Percentiles rank a stretch among this genome's conserved stretches.
These are phyloP conservation scores for Lepidonotus clava DNA, from an alignment of 2,888 invertebrate genomes.

Conservation along the genomic window DNA sequence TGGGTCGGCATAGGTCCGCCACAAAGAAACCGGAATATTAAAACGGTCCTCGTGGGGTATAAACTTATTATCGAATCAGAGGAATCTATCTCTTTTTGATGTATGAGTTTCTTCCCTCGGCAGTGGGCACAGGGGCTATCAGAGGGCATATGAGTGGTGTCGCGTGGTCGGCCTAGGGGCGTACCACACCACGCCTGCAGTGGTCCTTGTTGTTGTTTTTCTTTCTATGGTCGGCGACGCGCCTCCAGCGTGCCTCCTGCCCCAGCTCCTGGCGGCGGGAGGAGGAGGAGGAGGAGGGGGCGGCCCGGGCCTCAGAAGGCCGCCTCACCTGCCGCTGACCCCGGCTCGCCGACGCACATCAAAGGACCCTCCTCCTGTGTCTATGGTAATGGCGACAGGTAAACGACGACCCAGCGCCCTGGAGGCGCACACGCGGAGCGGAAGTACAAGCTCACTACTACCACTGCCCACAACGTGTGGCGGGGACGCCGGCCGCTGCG, in stretches of 20 bases:
- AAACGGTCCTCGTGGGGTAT: too few species aligned
- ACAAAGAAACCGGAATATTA: too few species aligned
- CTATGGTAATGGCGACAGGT: not conserved
- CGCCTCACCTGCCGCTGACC: constrained; percentile 25
- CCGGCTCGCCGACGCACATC: constrained; percentile 16
- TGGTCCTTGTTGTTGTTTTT: not conserved
- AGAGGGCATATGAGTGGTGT: not conserved
- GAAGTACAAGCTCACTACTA: not conserved
- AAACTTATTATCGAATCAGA: too few species aligned
- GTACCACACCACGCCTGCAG: not conserved
- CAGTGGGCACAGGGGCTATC: not conserved
- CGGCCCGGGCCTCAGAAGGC: not conserved
- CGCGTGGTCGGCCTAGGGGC: not conserved
- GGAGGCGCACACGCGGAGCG: not conserved
- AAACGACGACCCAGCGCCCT: not conserved
- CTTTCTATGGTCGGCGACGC: not conserved
- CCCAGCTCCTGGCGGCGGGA: not conserved
- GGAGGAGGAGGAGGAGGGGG: too few species aligned
- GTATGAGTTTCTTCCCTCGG: too few species aligned
- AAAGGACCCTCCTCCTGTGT: constrained; percentile 24
- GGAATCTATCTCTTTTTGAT: too few species aligned
- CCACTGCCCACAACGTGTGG: too few species aligned
- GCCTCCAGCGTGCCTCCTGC: not conserved
- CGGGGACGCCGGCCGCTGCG: too few species aligned
- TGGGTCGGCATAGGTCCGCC: too few species aligned